These are phyloP conservation scores for Thysanoteuthis rhombus DNA, from an alignment of 2,888 invertebrate genomes.

Conservation along the genomic window DNA sequence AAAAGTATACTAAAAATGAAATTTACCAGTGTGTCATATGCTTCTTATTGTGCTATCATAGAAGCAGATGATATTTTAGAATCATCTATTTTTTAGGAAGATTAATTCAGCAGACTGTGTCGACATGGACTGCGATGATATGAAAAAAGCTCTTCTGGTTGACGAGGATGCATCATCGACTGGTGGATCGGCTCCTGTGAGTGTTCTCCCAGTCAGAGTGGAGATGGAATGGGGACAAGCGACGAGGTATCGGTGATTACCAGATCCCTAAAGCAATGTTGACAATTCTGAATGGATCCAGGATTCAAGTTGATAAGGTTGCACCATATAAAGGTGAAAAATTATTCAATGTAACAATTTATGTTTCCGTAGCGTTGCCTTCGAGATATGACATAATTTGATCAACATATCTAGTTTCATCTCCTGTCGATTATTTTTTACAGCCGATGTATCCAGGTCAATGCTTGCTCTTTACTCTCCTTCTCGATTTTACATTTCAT, in stretches of 20 bases:
- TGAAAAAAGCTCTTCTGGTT: conserved; percentile 59
- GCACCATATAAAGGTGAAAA: conserved; percentile 59
- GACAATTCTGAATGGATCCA: conserved; percentile 47
- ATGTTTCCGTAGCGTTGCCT: no score
- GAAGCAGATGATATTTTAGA: not conserved
- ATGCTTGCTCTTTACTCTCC: no score
- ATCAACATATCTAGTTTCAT: no score
- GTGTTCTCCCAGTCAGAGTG: conserved; percentile 60
- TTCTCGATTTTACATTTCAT: no score
- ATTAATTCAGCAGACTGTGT: conserved; percentile 64
- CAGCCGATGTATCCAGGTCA: no score
- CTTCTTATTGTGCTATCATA: not conserved
- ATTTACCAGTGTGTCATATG: not conserved
- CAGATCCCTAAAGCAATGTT: conserved; percentile 61
- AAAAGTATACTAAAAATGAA: not conserved
- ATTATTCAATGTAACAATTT: no score
- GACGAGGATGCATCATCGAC: conserved; percentile 61
- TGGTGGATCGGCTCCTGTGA: conserved; percentile 40
- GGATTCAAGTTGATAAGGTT: conserved; percentile 41
- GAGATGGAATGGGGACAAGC: conserved; percentile 56
- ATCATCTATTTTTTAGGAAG: conserved; percentile 39
- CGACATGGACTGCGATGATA: conserved; percentile 66
- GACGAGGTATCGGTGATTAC: conserved; percentile 63
- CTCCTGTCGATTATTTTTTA: no score
- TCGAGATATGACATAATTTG: no score